Conservation (phyloP, 2,797 vertebrate species). For the Crypturellus tataupa region DNA sequence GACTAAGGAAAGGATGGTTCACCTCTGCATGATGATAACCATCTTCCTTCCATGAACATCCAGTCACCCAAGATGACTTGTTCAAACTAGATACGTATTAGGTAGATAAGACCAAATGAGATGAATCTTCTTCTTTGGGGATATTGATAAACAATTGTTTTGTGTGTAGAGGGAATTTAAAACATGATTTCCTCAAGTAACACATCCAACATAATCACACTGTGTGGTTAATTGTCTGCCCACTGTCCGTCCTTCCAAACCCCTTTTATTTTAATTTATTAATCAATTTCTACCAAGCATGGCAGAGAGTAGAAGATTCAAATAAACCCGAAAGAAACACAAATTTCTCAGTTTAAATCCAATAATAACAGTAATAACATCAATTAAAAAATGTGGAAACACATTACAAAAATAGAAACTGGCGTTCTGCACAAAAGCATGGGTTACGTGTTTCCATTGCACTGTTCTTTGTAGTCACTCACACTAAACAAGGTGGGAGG, state of each 20-base stretch:
- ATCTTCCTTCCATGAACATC: neutral
- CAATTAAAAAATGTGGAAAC: neutral
- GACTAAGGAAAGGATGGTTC: neutral
- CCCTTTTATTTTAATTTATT: neutral
- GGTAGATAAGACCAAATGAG: neutral
- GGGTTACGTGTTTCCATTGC: neutral
- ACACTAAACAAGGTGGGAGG: neutral
- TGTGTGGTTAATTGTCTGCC: neutral
- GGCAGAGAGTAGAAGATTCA: neutral
- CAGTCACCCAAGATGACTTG: neutral
- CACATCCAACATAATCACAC: rapidly evolving
- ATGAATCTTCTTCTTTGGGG: rapidly evolving
- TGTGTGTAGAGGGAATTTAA: neutral
- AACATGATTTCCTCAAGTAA: rapidly evolving
- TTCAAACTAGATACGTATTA: neutral
- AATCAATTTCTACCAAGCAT: neutral
- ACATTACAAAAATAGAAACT: neutral
- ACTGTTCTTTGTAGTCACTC: neutral
- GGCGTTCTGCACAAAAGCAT: neutral
- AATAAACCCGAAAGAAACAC: neutral
- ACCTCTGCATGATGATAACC: neutral
- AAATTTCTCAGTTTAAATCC: neutral
- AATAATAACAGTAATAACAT: neutral
- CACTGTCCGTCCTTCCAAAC: neutral
- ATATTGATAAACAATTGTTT: rapidly evolving